Evolutionary conservation across 2,113 vertebrate species (phyloP), one percentile per base, ranked within the genome.

Genomic region (Ailuropoda melanoleuca): DNA sequence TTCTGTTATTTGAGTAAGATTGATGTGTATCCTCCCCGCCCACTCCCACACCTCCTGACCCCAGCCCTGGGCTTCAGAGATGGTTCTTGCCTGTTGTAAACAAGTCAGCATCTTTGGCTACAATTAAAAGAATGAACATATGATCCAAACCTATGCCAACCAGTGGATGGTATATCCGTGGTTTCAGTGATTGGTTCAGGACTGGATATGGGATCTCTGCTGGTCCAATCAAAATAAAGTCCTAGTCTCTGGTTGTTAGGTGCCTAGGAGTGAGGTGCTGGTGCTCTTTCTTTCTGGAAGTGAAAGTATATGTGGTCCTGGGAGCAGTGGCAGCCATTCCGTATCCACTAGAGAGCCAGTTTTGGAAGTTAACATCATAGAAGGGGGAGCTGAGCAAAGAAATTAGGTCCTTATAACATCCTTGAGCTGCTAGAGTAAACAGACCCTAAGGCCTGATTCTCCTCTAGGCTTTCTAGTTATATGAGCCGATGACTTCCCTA

Each of bases 41-140:
- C 4, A 89, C 4, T 9, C 82, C 23, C n/a, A 93, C 23, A 88
- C 15, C 48, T 88, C 72, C 34, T 80, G 37, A 31, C 9, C 0
- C 80, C 68, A 92, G 53, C 26, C 55, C 31, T 31, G 56, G 55
- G 50, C 10, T 94, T 83, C 66, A 53, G n/a, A n/a, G 31, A 15
- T 53, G 31, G 31, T 74, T 53, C 26, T 60, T 86, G 89, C 88
- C 64, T 75, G 11, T n/a, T 90, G 23, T 75, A 82, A 88, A 75
- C 24, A 92, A 90, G 96, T 93, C 78, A 83, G 60, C 53, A 93
- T 37, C n/a, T 93, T 55, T 84, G 31, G 82, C 60, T 95, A 95
- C 8, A 82, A 90, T 86, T 39, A 70, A 81, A 90, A 96, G 70
- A 95, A 96, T 58, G 12, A 88, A n/a, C 9, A 29, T 39, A 88